These are phyloP conservation scores for Allophyes oxyacanthae DNA, from an alignment of 2,888 invertebrate genomes.

Conservation along the genomic window DNA sequence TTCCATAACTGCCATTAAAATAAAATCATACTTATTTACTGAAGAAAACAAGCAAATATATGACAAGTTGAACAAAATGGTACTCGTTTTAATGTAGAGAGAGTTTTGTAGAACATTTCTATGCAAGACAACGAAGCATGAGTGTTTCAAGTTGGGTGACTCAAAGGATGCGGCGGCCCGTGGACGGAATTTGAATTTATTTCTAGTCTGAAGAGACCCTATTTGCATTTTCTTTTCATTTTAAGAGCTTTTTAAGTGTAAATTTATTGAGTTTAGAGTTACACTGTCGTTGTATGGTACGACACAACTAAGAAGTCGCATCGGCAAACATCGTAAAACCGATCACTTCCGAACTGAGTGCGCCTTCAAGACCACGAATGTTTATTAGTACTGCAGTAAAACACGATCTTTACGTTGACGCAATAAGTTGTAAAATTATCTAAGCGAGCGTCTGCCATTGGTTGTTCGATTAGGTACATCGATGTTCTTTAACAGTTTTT, in stretches of 20 bases:
- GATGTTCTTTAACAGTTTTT: too few species aligned
- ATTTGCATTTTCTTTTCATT: slow-evolving; percentile 51
- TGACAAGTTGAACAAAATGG: slow-evolving; percentile 13
- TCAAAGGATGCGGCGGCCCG: slow-evolving; percentile 57
- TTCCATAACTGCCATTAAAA: slow-evolving; percentile 1
- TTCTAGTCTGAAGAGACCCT: slow-evolving; percentile 33
- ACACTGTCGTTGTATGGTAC: slow-evolving; percentile 2
- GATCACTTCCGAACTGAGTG: too few species aligned
- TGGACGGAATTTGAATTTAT: slow-evolving; percentile 54
- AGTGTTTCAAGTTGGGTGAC: slow-evolving; percentile 55
- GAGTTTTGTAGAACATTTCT: slow-evolving; percentile 43
- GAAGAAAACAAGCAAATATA: slow-evolving; percentile 10
- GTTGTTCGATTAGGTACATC: too few species aligned
- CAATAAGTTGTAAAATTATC: too few species aligned
- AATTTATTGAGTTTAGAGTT: slow-evolving; percentile 36
- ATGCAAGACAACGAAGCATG: slow-evolving; percentile 50
- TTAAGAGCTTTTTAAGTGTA: slow-evolving; percentile 29
- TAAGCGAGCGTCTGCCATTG: too few species aligned
- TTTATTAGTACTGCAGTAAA: too few species aligned
- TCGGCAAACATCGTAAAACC: too few species aligned
- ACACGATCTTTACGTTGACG: too few species aligned
- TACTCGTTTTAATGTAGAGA: slow-evolving; percentile 25
- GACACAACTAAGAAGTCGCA: too few species aligned
- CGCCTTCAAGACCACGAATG: too few species aligned
- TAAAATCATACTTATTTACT: slow-evolving; percentile 28